A percentile compares a stretch with the other conserved stretches of the same genome.
These are phyloP conservation scores for Elachura formosa DNA, from an alignment of 2,113 vertebrate genomes.

Conservation along the genomic window DNA sequence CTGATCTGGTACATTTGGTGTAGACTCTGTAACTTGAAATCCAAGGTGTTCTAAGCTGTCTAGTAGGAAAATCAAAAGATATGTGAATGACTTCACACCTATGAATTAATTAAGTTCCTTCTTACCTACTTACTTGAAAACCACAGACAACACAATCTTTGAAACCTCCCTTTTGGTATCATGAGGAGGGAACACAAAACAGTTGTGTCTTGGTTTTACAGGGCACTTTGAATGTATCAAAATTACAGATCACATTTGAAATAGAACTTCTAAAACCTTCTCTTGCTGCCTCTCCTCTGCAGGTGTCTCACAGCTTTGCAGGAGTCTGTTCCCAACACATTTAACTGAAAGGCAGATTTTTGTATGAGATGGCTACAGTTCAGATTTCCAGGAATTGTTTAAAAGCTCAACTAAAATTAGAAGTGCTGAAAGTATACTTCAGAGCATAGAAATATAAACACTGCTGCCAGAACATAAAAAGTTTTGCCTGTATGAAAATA, in stretches of 20 bases:
- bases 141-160: background rate
- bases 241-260: background rate
- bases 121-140: background rate
- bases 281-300: background rate
- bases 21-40: background rate
- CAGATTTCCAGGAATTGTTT: background rate
- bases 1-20: background rate
- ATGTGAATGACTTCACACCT: background rate
- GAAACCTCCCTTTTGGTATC: background rate
- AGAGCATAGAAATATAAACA: background rate
- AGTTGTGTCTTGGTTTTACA: background rate
- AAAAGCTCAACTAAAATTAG: background rate
- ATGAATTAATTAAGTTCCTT: background rate
- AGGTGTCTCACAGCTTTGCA: background rate
- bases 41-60: background rate
- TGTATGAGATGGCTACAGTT: background rate
- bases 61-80: background rate
- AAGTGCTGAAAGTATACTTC: background rate
- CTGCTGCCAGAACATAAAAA: background rate
- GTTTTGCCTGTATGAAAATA: background rate
- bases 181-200: background rate
- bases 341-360: background rate
- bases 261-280: background rate
- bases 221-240: background rate
- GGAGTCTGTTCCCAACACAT: background rate